phyloP scores from a whole-genome alignment of 1,140 invertebrate species.

The Nephotettix cincticeps region DNA sequence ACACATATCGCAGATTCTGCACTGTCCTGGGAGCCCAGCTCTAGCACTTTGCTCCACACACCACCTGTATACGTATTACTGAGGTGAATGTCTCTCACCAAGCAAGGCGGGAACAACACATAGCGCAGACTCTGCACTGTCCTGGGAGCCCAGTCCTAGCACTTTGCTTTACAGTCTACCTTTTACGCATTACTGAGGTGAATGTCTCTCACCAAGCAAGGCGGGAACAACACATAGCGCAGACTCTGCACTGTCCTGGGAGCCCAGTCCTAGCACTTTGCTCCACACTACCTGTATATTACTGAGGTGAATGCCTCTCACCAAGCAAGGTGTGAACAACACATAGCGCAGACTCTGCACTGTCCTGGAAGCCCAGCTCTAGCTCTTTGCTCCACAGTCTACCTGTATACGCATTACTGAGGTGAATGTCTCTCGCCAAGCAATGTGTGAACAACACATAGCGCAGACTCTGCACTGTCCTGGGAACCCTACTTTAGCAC shows the following conservation, averaged over 20 bases:
- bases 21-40: constrained; percentile 54
- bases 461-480: too few species aligned
- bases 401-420: too few species aligned
- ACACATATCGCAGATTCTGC: constrained; percentile 58
- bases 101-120: constrained; percentile 68
- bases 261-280: constrained; percentile 60
- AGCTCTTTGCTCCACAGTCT: constrained; percentile 79
- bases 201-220: constrained; percentile 76
- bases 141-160: constrained; percentile 57
- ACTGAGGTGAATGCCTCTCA: constrained; percentile 71
- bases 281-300: constrained; percentile 85
- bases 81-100: constrained; percentile 75
- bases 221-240: constrained; percentile 65
- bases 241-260: constrained; percentile 54
- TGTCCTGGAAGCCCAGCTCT: constrained; percentile 54
- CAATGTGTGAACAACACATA: too few species aligned
- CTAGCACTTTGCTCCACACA: constrained; percentile 75
- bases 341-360: constrained; percentile 54
- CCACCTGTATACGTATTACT: constrained; percentile 67
- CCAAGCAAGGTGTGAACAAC: constrained; percentile 73
- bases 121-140: constrained; percentile 55
- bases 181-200: constrained; percentile 66
- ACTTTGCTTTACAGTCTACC: constrained; percentile 78
- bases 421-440: too few species aligned
- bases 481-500: too few species aligned